Evolutionary conservation across 2,888 invertebrate genomes (phyloP), one percentile per base, ranked within the genome.

Genomic region (Macrosoma leucophasiata): DNA sequence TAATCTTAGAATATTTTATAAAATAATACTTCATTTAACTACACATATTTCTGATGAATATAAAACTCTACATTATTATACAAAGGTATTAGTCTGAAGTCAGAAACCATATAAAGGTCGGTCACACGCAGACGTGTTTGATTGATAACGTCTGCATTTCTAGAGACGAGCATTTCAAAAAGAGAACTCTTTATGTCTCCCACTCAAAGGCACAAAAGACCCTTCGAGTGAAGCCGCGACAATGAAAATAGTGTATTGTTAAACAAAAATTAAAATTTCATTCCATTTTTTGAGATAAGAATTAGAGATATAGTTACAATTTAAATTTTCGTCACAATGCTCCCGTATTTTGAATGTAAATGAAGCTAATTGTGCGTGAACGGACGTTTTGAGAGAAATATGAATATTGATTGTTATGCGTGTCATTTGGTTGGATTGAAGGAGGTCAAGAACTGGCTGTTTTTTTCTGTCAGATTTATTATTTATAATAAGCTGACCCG

Each of bases 341-440:
- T 54, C 48, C 41, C 43, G 57, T 19, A 21, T 35, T n/a, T 42
- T 60, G 67, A 67, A 71, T 69, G 55, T 60, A 57, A 76, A 82
- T 77, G 63, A 42, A 71, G 61, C 78, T 84, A 84, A 84, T 84
- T 81, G 79, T 82, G 82, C 82, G 82, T 82, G 81, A 84, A 79
- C 69, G 50, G 43, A 53, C 49, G 45, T 43, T 52, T 50, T 43
- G 52, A 44, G 48, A 52, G 50, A 58, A 64, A 64, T 67, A 72
- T 73, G 71, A 77, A 79, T 82, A 79, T 77, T 75, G 55, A 58
- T 55, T n/a, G n/a, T n/a, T 71, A 67, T 69, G 62, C 43, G 71
- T 63, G 70, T 71, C 56, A 45, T 49, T 58, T 14, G 18, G 29
- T 27, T 25, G 25, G 41, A 36, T 18, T 43, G 25, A 28, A 31